Evolutionary conservation across 2,113 vertebrate genomes (phyloP), one percentile per base, ranked within the genome.

Genomic region (Tringa solitaria): DNA sequence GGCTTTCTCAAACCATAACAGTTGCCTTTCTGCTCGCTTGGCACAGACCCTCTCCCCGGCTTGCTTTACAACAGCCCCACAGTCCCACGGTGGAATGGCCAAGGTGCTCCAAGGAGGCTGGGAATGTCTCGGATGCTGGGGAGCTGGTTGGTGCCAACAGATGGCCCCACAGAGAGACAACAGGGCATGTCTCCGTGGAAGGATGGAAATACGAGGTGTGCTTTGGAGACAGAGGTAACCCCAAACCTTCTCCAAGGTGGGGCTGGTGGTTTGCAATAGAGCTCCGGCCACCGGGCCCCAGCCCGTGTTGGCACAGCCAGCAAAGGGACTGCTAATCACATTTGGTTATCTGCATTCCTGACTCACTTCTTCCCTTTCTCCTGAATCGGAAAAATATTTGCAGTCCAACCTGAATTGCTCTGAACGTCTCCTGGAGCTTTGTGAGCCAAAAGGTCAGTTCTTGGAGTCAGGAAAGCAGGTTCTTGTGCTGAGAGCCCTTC

Each of bases 281-380:
- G 54, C 69, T 67, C 57, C 19, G 57, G 48, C 35, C 27, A 17
- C 57, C 1, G 1, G 32, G 63, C 35, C 39, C 57, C 76, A 64
- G 64, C 72, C n/a, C 3, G 1, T 2, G 41, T 9, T 41, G 3
- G 1, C 63, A 32, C 37, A 64, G 35, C 32, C 70, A 61, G 79
- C 30, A 61, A 54, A 39, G 75, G 63, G 24, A 65, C 57, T 57
- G 57, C 46, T 39, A 56, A 46, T 59, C 72, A 30, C 70, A 69
- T 11, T 14, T 59, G 46, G 45, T 15, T 86, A 35, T 89, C 89
- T 84, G 32, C 82, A 63, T 23, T 90, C 79, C 95, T 94, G 92
- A 91, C 92, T 96, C 93, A 69, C 72, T 93, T 27, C 43, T 90
- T 85, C 82, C 91, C 90, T 91, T 64, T 76, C n/a, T n/a, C 59